Base-by-base conservation (phyloP, 2,888 invertebrate genomes). In the Clivina fossor region DNA sequence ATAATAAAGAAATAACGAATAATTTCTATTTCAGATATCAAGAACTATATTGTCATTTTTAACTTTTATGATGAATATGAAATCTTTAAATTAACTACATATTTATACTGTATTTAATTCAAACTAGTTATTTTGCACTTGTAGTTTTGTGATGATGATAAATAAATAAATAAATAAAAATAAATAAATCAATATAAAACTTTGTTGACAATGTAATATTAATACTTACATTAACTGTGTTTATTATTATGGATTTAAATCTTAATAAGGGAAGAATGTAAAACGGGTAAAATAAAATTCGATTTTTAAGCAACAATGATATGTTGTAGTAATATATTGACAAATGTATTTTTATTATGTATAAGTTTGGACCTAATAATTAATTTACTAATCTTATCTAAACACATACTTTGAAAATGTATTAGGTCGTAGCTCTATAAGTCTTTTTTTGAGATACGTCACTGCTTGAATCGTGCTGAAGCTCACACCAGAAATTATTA, bases 351-450 rank as follows among this genome's bases (percentile, higher is more conserved):
- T 51, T 53, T 53, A 53, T 53, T 53, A 53, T 53, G 53, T 53
- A 53, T 53, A 53, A 53, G 53, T 53, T 48, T 53, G 53, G 53
- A 53, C 53, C 53, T 53, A 53, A 43, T 35, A 35, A 33, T 44
- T 46, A 46, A 49, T 53, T 44, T 44, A 24, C 53, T 53, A 53
- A n/a, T 28, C 53, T 53, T 53, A 53, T 53, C 53, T 53, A 53
- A 53, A 53, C 53, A 53, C 53, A 53, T 53, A 53, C 53, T 43
- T 50, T 37, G 43, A 53, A 53, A 53, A 53, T 53, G 53, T 53
- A 53, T 53, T 53, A 53, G 53, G 53, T 53, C 53, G 53, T 53
- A 53, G 53, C 53, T 40, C 53, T 53, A 53, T n/a, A 53, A 44
- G 53, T 53, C 53, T 44, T 44, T 33, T 47, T 48, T 40, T 43